phyloP scores from a whole-genome alignment of 2,113 vertebrate genomes.

The Sander lucioperca region DNA sequence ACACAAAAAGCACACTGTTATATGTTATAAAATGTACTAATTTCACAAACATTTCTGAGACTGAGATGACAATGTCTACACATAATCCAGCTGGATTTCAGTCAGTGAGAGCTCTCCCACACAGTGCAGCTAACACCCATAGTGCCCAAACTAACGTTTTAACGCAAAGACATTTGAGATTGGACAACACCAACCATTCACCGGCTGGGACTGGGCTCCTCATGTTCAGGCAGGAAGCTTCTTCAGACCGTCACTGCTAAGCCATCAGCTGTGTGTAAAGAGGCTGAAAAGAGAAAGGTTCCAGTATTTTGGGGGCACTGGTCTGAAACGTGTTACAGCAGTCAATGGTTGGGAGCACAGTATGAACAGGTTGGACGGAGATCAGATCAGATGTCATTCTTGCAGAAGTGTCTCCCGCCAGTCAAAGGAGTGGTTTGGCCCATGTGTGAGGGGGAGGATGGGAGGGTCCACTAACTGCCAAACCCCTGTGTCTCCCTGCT shows the following conservation, averaged over 20 bases:
- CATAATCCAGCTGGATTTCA: neutral
- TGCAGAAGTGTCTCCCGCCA: conserved; percentile 96
- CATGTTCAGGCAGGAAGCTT: conserved; percentile 4
- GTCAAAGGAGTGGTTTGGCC: conserved; percentile 96
- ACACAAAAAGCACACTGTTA: neutral
- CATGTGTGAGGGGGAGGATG: conserved; percentile 95
- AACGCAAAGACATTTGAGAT: neutral
- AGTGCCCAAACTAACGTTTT: neutral
- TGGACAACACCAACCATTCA: neutral
- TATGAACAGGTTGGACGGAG: neutral
- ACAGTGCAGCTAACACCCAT: neutral
- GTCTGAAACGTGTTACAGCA: neutral
- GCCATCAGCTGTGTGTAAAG: neutral
- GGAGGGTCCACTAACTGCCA: conserved; percentile 97
- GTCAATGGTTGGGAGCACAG: neutral
- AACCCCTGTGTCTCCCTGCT: conserved; percentile 91
- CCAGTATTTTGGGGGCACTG: neutral
- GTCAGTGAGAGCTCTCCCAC: neutral
- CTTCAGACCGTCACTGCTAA: neutral
- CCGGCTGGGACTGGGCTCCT: neutral
- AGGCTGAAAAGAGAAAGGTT: neutral
- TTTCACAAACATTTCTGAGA: conserved; percentile 52
- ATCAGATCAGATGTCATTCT: conserved; percentile 75
- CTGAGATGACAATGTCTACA: neutral
- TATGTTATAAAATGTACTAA: neutral